A percentile compares a stretch with the other conserved stretches of the same genome.
phyloP scores from a whole-genome alignment of 2,113 vertebrate genomes.

The Spea bombifrons region DNA sequence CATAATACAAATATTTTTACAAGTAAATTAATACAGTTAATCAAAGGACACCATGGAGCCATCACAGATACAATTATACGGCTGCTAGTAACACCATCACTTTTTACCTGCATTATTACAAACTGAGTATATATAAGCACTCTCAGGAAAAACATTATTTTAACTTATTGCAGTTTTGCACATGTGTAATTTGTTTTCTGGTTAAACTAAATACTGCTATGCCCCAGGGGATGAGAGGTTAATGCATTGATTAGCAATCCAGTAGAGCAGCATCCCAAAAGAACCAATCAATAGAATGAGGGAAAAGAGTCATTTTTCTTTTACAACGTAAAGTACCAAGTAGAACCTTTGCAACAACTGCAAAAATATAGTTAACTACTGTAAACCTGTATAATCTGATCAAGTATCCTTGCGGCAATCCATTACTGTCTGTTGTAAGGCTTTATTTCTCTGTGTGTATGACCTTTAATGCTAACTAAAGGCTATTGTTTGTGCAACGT shows the following conservation, averaged over 20 bases:
- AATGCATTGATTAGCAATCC: constrained; percentile 23
- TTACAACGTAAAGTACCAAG: constrained; percentile 45
- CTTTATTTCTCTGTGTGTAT: constrained; percentile 20
- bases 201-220: constrained; percentile 15
- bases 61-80: too few species aligned
- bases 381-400: constrained; percentile 43
- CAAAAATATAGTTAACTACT: constrained; percentile 41
- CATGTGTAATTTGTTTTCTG: background rate
- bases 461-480: constrained; percentile 43
- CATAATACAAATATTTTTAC: too few species aligned
- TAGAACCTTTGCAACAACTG: constrained; percentile 12
- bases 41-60: too few species aligned
- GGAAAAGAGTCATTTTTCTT: constrained; percentile 52
- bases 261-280: constrained; percentile 21
- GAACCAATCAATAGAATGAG: constrained; percentile 10
- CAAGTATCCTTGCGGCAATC: constrained; percentile 38
- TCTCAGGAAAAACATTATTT: background rate
- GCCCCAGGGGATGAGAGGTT: constrained; percentile 8
- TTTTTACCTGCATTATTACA: too few species aligned
- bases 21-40: too few species aligned
- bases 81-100: too few species aligned
- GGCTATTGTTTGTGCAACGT: constrained; percentile 21
- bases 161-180: background rate
- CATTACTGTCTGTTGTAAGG: constrained; percentile 29
- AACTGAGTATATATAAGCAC: background rate